Conservation (phyloP, 2,797 vertebrate genomes). For the Brotula barbata region DNA sequence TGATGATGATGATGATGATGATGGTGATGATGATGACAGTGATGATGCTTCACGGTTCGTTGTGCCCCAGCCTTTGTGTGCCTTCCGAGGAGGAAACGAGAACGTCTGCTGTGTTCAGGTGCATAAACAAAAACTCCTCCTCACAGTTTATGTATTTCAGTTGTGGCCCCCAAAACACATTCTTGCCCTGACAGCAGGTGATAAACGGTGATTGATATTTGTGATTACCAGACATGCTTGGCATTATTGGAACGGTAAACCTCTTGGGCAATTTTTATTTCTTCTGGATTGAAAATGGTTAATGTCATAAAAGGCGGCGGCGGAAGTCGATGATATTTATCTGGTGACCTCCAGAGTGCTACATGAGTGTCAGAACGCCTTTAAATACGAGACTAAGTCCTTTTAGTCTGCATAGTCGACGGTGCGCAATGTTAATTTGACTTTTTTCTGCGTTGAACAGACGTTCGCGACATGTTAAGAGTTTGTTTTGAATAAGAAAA, state of each 20-base stretch:
- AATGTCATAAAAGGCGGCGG: constrained; percentile 42
- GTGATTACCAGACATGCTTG: constrained; percentile 61
- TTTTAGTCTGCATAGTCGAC: too few species aligned
- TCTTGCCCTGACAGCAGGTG: constrained; percentile 45
- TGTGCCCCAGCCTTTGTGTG: not conserved
- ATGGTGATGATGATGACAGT: constrained; percentile 10
- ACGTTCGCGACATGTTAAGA: too few species aligned
- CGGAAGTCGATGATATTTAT: constrained; percentile 58
- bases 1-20: constrained; percentile 19
- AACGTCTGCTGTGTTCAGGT: not conserved
- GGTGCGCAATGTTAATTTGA: too few species aligned
- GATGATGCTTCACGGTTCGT: constrained; percentile 5
- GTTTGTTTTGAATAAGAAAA: too few species aligned
- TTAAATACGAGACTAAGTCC: constrained; percentile 23
- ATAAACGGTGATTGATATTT: constrained; percentile 67
- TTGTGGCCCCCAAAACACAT: constrained; percentile 42
- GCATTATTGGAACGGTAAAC: constrained; percentile 68
- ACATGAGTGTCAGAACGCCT: constrained; percentile 33
- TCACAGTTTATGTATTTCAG: constrained; percentile 36
- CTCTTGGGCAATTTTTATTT: constrained; percentile 59
- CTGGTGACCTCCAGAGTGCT: constrained; percentile 61
- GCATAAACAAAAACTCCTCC: constrained; percentile 8
- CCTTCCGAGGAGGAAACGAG: too few species aligned
- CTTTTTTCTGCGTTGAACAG: too few species aligned
- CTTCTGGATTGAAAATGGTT: constrained; percentile 44